phyloP scores from a whole-genome alignment of 2,888 invertebrate species.

The Tanypteryx hageni region DNA sequence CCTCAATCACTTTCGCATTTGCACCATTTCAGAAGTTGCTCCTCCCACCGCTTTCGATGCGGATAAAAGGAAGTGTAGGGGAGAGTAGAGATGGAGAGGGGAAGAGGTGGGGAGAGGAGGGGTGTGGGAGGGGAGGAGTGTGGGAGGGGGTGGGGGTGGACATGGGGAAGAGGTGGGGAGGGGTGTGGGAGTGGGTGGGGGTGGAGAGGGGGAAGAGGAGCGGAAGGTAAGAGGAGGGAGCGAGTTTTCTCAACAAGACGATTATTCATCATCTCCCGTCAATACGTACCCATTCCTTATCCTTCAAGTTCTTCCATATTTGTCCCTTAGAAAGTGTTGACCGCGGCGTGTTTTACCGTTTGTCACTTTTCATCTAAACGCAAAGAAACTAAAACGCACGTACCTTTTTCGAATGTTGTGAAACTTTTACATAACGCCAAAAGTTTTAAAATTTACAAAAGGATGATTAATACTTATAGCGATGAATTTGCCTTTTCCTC shows the following conservation, averaged over 20 bases:
- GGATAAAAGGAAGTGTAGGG: too few relatives aligned
- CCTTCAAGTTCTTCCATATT: constrained; percentile 18
- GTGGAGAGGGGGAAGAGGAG: neutral
- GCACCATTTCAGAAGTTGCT: constrained; percentile 11
- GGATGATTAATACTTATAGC: neutral
- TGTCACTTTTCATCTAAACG: neutral
- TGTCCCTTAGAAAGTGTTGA: neutral
- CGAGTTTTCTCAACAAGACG: constrained; percentile 36
- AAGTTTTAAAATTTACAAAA: neutral
- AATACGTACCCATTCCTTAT: constrained; percentile 56
- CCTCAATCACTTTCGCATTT: constrained; percentile 64
- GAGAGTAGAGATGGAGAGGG: neutral
- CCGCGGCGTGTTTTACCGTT: neutral
- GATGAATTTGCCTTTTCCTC: neutral
- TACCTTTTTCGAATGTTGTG: neutral
- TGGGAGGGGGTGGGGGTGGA: neutral
- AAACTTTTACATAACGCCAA: neutral
- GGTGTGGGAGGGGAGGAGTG: neutral
- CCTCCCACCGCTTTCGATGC: neutral
- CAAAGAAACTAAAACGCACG: neutral
- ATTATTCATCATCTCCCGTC: constrained; percentile 57
- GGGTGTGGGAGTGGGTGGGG: neutral
- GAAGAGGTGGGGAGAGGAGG: neutral
- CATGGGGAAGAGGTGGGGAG: neutral
- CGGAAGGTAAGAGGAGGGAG: constrained; percentile 19